Conservation (phyloP, 92 coral and sea anemone species). For the Porites evermanni region DNA sequence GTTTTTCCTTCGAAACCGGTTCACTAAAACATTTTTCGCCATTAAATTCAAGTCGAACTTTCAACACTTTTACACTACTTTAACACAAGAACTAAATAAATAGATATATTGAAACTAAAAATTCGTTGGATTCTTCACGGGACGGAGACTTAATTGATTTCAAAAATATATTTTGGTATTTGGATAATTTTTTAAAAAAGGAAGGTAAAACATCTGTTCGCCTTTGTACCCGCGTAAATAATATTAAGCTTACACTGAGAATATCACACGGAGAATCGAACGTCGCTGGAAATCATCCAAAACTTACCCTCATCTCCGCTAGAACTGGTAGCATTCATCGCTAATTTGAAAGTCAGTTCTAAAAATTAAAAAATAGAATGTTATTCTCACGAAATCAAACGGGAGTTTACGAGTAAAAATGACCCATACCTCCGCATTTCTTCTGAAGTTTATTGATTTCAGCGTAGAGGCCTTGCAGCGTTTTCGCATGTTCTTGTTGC, state of each 20-base stretch:
- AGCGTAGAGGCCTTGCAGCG: slow-evolving; percentile 91
- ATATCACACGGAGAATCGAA: slow-evolving; percentile 3
- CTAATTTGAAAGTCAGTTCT: slow-evolving; percentile 95
- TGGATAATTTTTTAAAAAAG: slow-evolving; percentile 26
- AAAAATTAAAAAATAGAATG: slow-evolving; percentile 5
- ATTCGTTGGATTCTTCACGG: too few species aligned
- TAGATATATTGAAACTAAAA: too few species aligned
- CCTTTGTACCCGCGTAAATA: slow-evolving; percentile 8
- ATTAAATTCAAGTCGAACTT: neutral
- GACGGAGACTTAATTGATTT: neutral
- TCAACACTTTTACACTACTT: neutral
- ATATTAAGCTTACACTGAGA: too few species aligned
- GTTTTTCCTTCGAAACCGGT: too few species aligned
- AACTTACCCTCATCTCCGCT: slow-evolving; percentile 79
- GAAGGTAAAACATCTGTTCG: slow-evolving; percentile 46
- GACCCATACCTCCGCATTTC: slow-evolving; percentile 93
- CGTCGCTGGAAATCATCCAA: slow-evolving; percentile 12
- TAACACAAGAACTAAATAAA: too few species aligned
- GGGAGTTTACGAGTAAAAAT: neutral
- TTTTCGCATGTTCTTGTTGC: slow-evolving; percentile 99
- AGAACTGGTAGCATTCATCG: slow-evolving; percentile 90
- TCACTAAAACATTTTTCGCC: too few species aligned
- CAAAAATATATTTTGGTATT: neutral
- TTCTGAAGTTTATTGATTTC: slow-evolving; percentile 98
- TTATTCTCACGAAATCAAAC: neutral